Evolutionary conservation across 2,113 vertebrate genomes (phyloP).

Genomic region (Turnix velox): DNA sequence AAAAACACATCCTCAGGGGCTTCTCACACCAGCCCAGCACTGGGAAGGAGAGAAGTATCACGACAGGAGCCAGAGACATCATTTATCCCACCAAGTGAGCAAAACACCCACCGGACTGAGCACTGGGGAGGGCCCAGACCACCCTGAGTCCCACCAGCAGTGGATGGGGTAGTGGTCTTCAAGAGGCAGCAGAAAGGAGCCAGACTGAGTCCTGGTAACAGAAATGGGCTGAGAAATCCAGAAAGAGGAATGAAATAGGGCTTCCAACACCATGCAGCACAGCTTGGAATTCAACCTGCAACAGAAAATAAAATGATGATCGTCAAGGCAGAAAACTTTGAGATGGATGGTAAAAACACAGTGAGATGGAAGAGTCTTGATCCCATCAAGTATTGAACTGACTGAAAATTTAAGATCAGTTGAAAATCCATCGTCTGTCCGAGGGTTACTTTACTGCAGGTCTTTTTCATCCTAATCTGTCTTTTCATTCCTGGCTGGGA

Average conservation of each 20-base stretch:
- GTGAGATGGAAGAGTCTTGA: not conserved
- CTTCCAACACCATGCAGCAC: not conserved
- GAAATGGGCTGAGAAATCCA: not conserved
- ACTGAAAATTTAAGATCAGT: rapidly evolving
- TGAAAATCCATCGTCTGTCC: not conserved
- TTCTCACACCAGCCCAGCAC: not conserved
- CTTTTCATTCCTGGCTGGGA: not conserved
- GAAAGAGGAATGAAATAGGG: not conserved
- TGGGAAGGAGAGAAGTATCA: not conserved
- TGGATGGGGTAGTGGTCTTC: not conserved
- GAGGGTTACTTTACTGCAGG: not conserved
- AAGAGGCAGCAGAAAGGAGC: not conserved
- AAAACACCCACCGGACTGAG: not conserved
- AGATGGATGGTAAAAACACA: not conserved
- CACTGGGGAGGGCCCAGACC: not conserved
- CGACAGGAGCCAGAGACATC: not conserved
- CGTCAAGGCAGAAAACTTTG: not conserved
- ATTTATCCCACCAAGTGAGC: not conserved
- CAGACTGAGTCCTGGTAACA: not conserved
- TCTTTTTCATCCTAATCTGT: not conserved
- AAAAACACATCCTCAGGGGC: not conserved
- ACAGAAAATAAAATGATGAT: rapidly evolving
- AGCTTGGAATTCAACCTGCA: not conserved
- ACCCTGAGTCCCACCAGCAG: too few relatives aligned
- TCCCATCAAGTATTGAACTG: rapidly evolving